Percentiles rank a stretch among this genome's conserved stretches.
These are phyloP conservation scores for Cephus cinctus DNA, from an alignment of 1,140 invertebrate species.

Conservation along the genomic window DNA sequence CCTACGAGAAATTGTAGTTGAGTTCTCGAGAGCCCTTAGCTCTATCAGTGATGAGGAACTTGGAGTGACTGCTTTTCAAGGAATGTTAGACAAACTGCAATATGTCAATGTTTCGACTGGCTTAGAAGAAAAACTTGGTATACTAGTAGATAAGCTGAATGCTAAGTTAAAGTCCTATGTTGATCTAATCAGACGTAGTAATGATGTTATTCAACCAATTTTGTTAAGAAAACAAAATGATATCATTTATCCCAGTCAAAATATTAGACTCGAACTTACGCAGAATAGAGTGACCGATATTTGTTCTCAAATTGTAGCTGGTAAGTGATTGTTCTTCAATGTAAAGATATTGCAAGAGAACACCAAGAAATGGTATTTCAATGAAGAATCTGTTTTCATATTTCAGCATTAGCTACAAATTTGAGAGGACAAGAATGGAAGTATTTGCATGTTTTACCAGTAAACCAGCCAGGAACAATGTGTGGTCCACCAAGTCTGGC, in stretches of 20 bases:
- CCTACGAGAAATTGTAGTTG: constrained; percentile 41
- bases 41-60: constrained; percentile 46
- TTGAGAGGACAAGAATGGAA: constrained; percentile 44
- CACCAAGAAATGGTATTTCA: constrained; percentile 6
- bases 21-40: constrained; percentile 39
- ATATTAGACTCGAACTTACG: constrained; percentile 16
- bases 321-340: constrained; percentile 21
- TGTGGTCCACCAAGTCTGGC: constrained; percentile 46
- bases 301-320: constrained; percentile 41
- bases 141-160: constrained; percentile 40
- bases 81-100: constrained; percentile 43
- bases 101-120: constrained; percentile 34
- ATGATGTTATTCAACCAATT: constrained; percentile 38
- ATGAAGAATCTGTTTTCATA: constrained; percentile 8
- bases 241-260: constrained; percentile 21
- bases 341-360: background rate
- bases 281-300: constrained; percentile 35
- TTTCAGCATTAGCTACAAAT: constrained; percentile 37
- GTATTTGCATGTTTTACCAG: constrained; percentile 44
- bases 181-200: constrained; percentile 35
- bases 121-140: constrained; percentile 29
- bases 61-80: constrained; percentile 43
- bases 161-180: constrained; percentile 36
- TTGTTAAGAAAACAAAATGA: constrained; percentile 27
- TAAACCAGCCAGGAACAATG: constrained; percentile 42